These are phyloP conservation scores for Acinonyx jubatus DNA, from an alignment of 2,113 vertebrate genomes.

Conservation along the genomic window DNA sequence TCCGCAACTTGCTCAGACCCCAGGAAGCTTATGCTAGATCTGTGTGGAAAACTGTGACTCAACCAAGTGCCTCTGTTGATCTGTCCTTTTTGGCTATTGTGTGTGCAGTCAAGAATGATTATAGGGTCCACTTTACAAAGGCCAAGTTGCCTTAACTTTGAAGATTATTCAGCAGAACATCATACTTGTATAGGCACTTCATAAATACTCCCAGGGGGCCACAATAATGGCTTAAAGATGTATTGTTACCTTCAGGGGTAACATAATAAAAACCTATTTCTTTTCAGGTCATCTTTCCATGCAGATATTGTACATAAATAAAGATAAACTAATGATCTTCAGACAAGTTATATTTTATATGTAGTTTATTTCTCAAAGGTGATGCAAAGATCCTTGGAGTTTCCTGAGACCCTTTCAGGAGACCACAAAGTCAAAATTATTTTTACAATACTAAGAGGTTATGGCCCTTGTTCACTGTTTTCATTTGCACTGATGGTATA, in stretches of 20 bases:
- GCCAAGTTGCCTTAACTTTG: not conserved
- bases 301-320: not conserved
- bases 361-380: conserved; percentile 34
- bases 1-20: not conserved
- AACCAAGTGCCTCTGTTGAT: not conserved
- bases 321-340: conserved; percentile 33
- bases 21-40: conserved; percentile 20
- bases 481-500: not conserved
- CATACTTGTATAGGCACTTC: not conserved
- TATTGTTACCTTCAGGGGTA: not conserved
- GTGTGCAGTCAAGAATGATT: not conserved
- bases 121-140: not conserved
- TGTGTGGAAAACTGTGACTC: not conserved
- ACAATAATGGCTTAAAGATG: not conserved
- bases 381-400: not conserved
- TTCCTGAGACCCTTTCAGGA: not conserved
- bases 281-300: conserved; percentile 10
- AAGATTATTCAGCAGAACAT: conserved; percentile 38
- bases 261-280: conserved; percentile 37
- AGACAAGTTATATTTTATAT: not conserved
- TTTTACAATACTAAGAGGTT: not conserved
- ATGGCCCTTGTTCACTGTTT: not conserved
- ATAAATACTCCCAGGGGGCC: conserved; percentile 38
- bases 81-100: not conserved
- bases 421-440: conserved; percentile 46